Percentiles rank a stretch among this genome's conserved stretches.
These are phyloP conservation scores for Solenopsis invicta DNA, from an alignment of 1,140 invertebrate genomes.

Conservation along the genomic window DNA sequence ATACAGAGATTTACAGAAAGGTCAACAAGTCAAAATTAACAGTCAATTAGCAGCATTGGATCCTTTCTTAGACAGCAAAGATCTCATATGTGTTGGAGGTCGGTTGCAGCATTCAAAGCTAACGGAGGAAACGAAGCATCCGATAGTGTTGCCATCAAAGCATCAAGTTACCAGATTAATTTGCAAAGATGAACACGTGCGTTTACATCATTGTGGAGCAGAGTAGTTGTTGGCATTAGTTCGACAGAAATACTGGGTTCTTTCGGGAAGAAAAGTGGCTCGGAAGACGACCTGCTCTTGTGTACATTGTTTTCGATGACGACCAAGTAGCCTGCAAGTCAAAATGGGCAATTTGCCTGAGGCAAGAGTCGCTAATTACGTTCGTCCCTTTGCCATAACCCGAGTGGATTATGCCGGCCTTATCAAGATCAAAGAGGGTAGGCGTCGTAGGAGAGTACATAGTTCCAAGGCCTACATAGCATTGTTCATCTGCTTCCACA, in stretches of 20 bases:
- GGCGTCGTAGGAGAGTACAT: not conserved
- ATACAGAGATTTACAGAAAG: too few relatives aligned
- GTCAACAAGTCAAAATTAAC: too few relatives aligned
- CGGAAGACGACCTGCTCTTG: not conserved
- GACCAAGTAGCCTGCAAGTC: not conserved
- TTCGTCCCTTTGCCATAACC: not conserved
- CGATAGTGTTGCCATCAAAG: not conserved
- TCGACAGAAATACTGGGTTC: not conserved
- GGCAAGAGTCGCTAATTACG: not conserved
- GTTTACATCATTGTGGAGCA: not conserved
- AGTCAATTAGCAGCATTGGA: not conserved
- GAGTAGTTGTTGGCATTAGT: not conserved
- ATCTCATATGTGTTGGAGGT: not conserved
- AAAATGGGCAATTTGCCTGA: conserved; percentile 5
- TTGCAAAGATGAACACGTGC: not conserved
- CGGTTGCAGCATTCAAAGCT: not conserved
- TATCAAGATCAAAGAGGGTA: not conserved
- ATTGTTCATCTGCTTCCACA: not conserved
- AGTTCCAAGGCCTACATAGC: not conserved
- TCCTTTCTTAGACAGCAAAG: not conserved
- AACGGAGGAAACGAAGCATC: not conserved
- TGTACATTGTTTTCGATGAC: not conserved
- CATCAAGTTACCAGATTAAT: not conserved
- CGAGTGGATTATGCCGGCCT: not conserved
- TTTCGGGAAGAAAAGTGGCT: not conserved